Evolutionary conservation across 2,797 vertebrate genomes (phyloP), one percentile per base, ranked within the genome.

Genomic region (Luscinia megarhynchos): DNA sequence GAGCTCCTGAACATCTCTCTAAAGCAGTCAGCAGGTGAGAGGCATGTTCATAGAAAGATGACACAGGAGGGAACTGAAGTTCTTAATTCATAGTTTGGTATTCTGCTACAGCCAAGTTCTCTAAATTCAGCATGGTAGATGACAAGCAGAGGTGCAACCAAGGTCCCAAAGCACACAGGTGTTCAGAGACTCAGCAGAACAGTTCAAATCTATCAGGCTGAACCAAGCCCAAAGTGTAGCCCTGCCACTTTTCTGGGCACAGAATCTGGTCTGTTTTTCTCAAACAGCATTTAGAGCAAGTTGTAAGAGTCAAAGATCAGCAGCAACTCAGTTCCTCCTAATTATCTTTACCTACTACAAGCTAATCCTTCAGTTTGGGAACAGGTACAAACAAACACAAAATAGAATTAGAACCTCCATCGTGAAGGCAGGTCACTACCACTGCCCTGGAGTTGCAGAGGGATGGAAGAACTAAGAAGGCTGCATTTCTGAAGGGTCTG

Each of bases 31-130:
- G 41, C 34, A 75, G 38, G 50, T 4, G 12, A 90, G 34, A 81
- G 12, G 26, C 11, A 30, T 0, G 0, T 19, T 48, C 41, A 34
- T 0, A 38, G 23, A 32, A 73, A 55, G 51, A 30, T 8, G 14
- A 73, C 14, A 63, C 10, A 45, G 30, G 14, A 77, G 11, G 15
- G 16, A 75, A 93, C 19, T 19, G 4, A 5, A 21, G 8, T 30
- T 38, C 54, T 81, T 77, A 80, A 75, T 62, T 43, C 41, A 62
- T 38, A 67, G 18, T n/a, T 10, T 46, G 18, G 18, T 27, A 54
- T 24, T 68, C 58, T 48, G 34, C 26, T 50, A 54, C 41, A 62
- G 57, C 3, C 45, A 61, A 20, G 9, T n/a, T 85, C 18, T 23
- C 61, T 29, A 83, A 62, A 86, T 24, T 17, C 46, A 55, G 36